Base-by-base conservation (phyloP, 2,113 vertebrate genomes). In the Coracopsis vasa region DNA sequence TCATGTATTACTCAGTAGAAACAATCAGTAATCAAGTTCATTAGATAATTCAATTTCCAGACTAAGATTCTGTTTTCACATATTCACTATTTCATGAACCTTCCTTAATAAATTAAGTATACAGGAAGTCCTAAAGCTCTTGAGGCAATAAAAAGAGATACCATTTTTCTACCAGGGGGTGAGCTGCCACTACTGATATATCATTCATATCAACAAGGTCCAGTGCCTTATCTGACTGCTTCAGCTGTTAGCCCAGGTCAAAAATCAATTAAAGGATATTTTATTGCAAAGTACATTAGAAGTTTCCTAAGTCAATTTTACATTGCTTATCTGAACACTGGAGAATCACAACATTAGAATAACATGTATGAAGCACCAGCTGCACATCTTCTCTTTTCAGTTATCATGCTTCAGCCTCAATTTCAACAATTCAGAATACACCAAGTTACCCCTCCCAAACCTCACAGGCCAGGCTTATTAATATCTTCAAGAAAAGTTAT, bases 1-100 rank as follows among this genome's bases (percentile, higher is more conserved):
- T 18, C 7, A 33, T 0, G 0, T 24, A 47, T 58, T 67, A 73
- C 8, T 73, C 27, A 42, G 13, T 13, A 82, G 14, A 64, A 64
- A 16, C 50, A 64, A 11, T 14, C 42, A 45, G 18, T 33, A 47
- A 75, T 8, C n/a, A n/a, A 62, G 21, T 51, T 86, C 27, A 60
- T 3, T 53, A 23, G 11, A 44, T 19, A 80, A 45, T 13, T 85
- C 16, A 1, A 24, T 54, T 96, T 83, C 15, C 31, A 51, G 11
- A 29, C 24, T 15, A 85, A 79, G 10, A 72, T 10, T 74, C 51
- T 58, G 51, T 48, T 37, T 70, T 88, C 17, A 25, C 17, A 51
- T 42, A 23, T 53, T 62, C 0, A 1, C n/a, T 58, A 27, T 48
- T 66, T 85, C 13, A 72, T 20, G 7, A 88, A 58, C 7, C 10